A percentile compares a stretch with the other conserved stretches of the same genome.
Evolutionary conservation across 2,888 invertebrate genomes (phyloP).

Genomic region (Oithona nana): DNA sequence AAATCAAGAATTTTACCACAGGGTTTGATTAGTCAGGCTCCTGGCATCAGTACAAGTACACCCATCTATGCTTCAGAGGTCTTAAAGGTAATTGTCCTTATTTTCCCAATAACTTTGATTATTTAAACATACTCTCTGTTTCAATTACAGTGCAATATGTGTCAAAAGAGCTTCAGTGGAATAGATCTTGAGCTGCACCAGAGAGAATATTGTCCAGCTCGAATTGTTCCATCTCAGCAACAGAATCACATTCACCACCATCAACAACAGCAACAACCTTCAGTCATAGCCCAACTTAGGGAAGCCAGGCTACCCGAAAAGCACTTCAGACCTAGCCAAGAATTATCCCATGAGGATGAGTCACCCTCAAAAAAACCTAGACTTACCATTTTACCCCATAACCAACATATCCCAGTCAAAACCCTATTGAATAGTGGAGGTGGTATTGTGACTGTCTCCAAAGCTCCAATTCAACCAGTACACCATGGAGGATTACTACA

Average conservation of each 20-base stretch:
- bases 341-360: background rate
- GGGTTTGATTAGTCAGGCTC: no score
- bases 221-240: background rate
- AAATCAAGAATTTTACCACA: background rate
- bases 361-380: background rate
- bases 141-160: conserved; percentile 8
- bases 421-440: background rate
- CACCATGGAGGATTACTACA: background rate
- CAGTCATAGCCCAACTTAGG: background rate
- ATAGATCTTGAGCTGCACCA: conserved; percentile 11
- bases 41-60: background rate
- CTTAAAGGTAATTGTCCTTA: background rate
- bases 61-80: background rate
- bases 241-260: background rate
- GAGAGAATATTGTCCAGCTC: background rate
- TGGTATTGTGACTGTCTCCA: background rate
- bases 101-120: background rate
- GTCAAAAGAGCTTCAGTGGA: background rate
- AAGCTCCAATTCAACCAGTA: background rate
- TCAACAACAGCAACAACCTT: background rate
- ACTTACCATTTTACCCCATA: background rate
- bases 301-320: background rate
- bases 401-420: no score
- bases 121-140: background rate
- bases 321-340: background rate